Percentiles rank a stretch among this genome's conserved stretches.
Conservation (phyloP, 2,888 invertebrate genomes). For the Dryobota labecula region DNA sequence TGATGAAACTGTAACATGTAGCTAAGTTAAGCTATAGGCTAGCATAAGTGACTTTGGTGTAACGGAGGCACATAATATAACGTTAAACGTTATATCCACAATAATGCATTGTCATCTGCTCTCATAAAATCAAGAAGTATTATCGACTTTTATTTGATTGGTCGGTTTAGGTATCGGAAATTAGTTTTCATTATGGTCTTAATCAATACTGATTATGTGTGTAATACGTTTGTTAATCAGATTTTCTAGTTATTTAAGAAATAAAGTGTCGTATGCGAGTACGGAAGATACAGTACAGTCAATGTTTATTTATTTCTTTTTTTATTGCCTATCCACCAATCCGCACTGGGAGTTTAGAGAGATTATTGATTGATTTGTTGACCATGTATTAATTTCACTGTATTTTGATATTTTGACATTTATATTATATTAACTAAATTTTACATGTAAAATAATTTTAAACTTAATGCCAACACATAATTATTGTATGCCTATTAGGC, state of each 20-base stretch:
- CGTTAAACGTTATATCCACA: constrained; percentile 21
- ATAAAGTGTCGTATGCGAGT: not conserved
- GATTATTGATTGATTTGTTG: too few relatives aligned
- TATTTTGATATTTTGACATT: too few relatives aligned
- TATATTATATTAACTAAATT: too few relatives aligned
- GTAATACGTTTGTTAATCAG: not conserved
- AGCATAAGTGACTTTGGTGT: constrained; percentile 12
- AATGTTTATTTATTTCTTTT: too few relatives aligned
- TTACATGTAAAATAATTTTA: too few relatives aligned
- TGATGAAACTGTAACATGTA: not conserved
- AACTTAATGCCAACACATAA: too few relatives aligned
- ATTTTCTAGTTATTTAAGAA: not conserved
- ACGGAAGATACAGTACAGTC: too few relatives aligned
- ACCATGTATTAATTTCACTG: too few relatives aligned
- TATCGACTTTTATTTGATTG: constrained; percentile 31
- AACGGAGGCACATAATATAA: not conserved
- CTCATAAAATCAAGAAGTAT: constrained; percentile 25
- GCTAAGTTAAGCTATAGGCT: not conserved
- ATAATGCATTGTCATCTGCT: constrained; percentile 47
- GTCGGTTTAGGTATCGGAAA: constrained; percentile 15
- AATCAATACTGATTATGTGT: not conserved
- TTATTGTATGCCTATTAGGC: too few relatives aligned
- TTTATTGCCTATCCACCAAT: too few relatives aligned
- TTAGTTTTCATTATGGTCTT: constrained; percentile 3
- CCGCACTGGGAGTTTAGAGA: too few relatives aligned